Conservation (phyloP, 2,113 vertebrate genomes). For the Platycercus adscitus region DNA sequence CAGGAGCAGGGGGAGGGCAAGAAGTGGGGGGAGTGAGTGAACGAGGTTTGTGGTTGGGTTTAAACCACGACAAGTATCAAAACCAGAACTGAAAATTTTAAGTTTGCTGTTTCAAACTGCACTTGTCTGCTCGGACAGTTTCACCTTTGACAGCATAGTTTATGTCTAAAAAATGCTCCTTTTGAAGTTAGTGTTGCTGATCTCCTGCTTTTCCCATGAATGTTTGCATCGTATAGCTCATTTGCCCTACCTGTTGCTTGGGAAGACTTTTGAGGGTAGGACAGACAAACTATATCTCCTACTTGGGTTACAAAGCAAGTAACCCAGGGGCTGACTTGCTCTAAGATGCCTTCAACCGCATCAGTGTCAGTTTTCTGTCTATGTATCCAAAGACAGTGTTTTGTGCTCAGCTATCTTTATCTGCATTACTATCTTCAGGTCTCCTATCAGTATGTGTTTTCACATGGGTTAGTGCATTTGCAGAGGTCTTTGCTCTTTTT, state of each 20-base stretch:
- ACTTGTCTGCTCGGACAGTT: background rate
- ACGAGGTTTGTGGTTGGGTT: too few species aligned
- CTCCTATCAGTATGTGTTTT: background rate
- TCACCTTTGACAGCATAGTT: background rate
- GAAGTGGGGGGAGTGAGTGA: too few species aligned
- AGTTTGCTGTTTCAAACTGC: background rate
- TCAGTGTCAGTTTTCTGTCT: background rate
- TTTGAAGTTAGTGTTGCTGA: background rate
- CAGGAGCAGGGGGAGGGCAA: too few species aligned
- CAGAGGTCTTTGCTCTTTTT: background rate
- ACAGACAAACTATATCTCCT: background rate
- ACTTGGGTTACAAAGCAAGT: background rate
- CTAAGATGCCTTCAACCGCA: background rate
- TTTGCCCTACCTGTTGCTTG: background rate
- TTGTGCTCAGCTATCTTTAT: background rate
- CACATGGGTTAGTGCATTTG: background rate
- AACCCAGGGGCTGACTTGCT: background rate
- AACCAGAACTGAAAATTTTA: background rate
- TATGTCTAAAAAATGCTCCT: background rate
- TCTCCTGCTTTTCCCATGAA: background rate
- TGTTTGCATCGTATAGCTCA: background rate
- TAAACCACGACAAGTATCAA: too few species aligned
- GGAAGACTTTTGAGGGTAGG: background rate
- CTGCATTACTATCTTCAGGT: background rate
- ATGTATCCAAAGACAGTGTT: background rate